A percentile compares a stretch with the other conserved stretches of the same genome.
Conservation (phyloP, 2,888 invertebrate species). For the Thereva nobilitata region DNA sequence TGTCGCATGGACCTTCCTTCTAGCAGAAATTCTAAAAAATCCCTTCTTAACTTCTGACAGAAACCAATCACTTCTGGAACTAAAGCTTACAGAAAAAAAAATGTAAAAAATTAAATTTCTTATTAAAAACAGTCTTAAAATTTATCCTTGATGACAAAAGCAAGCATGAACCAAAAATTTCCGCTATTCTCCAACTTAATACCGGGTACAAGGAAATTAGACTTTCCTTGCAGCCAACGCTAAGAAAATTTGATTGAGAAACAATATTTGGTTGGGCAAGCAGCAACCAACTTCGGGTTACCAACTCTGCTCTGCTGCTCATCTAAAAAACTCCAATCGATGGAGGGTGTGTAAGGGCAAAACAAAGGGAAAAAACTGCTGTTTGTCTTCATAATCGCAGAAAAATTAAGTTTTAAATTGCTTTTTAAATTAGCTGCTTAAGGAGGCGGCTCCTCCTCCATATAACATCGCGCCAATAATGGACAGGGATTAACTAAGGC, state of each 20-base stretch:
- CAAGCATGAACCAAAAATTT: conserved; percentile 5
- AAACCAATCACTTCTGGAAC: too few relatives aligned
- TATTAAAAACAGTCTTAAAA: conserved; percentile 36
- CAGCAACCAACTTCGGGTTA: background rate
- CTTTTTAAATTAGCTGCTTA: conserved; percentile 52
- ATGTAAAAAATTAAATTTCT: conserved; percentile 24
- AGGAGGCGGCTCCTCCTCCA: conserved; percentile 41
- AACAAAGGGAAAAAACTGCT: conserved; percentile 41
- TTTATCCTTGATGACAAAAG: conserved; percentile 33
- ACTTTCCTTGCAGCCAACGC: conserved; percentile 2
- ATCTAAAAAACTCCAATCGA: conserved; percentile 4
- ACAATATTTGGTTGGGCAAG: conserved; percentile 36
- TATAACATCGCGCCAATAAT: conserved; percentile 28
- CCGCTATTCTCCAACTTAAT: background rate
- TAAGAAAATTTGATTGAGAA: conserved; percentile 34
- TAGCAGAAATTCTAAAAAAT: too few relatives aligned
- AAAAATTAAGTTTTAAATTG: conserved; percentile 57
- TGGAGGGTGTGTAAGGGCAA: conserved; percentile 19
- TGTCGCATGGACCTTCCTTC: too few relatives aligned
- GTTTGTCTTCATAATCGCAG: conserved; percentile 54
- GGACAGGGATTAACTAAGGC: conserved; percentile 15
- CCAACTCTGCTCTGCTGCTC: conserved; percentile 19
- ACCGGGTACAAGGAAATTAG: background rate
- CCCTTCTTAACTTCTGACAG: too few relatives aligned
- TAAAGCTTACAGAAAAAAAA: too few relatives aligned